Evolutionary conservation across 2,888 invertebrate genomes (phyloP).

Genomic region (Heliconius aoede): DNA sequence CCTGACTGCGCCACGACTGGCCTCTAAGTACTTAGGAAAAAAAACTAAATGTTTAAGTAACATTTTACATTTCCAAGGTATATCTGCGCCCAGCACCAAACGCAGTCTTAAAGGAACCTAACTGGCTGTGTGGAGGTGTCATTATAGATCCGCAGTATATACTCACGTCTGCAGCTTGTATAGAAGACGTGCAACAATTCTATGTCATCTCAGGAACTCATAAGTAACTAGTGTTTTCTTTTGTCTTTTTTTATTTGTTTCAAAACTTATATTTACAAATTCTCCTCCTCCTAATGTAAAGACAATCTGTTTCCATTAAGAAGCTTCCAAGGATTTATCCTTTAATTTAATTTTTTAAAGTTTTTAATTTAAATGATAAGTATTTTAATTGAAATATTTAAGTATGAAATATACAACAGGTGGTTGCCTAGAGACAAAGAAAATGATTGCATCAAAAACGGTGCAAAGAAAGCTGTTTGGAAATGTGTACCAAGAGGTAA

Average conservation of each 20-base stretch:
- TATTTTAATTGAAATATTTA: neutral
- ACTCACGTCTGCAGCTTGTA: conserved; percentile 75
- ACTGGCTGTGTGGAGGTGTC: conserved; percentile 73
- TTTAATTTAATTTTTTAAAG: too few species aligned
- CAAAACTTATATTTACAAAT: too few species aligned
- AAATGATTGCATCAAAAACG: conserved; percentile 66
- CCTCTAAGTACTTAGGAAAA: too few species aligned
- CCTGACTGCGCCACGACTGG: too few species aligned
- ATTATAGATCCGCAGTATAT: conserved; percentile 67
- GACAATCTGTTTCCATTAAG: too few species aligned
- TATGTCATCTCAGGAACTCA: conserved; percentile 71
- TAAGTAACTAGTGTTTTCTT: conserved; percentile 47
- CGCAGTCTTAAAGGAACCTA: conserved; percentile 45
- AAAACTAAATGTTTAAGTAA: neutral
- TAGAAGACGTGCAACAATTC: conserved; percentile 70
- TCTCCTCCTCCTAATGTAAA: too few species aligned
- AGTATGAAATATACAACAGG: conserved; percentile 49
- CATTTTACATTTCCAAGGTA: conserved; percentile 56
- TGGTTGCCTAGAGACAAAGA: conserved; percentile 55
- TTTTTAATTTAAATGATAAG: too few species aligned
- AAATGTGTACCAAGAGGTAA: conserved; percentile 74
- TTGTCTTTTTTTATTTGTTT: neutral
- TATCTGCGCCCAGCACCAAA: conserved; percentile 61
- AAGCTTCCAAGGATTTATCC: too few species aligned
- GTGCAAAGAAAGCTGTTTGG: conserved; percentile 73